phyloP scores from a whole-genome alignment of 2,113 vertebrate genomes.

The Phalacrocorax brasilianus region DNA sequence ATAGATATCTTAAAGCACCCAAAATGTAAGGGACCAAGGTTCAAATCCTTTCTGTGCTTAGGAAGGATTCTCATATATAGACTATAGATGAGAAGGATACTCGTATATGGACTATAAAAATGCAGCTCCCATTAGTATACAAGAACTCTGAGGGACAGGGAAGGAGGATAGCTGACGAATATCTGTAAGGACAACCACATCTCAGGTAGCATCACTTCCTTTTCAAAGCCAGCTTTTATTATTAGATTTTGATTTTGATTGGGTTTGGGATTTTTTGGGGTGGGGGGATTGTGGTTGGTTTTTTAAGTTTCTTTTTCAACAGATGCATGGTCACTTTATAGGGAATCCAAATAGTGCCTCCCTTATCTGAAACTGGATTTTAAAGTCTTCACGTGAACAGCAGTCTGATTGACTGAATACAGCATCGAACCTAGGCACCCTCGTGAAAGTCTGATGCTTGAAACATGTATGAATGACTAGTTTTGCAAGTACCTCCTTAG shows the following conservation, averaged over 20 bases:
- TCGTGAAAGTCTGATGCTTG: background rate
- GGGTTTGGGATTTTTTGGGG: background rate
- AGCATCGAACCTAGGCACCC: background rate
- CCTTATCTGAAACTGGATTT: background rate
- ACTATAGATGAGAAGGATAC: background rate
- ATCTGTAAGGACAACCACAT: background rate
- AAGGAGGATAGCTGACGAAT: background rate
- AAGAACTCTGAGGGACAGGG: background rate
- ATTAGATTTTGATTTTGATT: background rate
- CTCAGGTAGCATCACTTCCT: background rate
- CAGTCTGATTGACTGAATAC: background rate
- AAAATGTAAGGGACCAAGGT: background rate
- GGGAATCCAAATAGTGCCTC: background rate
- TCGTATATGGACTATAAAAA: background rate
- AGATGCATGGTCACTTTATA: background rate
- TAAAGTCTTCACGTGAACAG: background rate
- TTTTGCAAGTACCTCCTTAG: background rate
- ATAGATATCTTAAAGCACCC: background rate
- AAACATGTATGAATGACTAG: background rate
- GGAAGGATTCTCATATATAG: background rate
- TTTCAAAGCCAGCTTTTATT: background rate
- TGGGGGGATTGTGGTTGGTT: fast-evolving
- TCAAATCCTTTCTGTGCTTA: background rate
- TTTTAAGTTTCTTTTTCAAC: background rate
- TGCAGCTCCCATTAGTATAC: background rate